Evolutionary conservation across 1,140 invertebrate genomes (phyloP).

Genomic region (Atta cephalotes): DNA sequence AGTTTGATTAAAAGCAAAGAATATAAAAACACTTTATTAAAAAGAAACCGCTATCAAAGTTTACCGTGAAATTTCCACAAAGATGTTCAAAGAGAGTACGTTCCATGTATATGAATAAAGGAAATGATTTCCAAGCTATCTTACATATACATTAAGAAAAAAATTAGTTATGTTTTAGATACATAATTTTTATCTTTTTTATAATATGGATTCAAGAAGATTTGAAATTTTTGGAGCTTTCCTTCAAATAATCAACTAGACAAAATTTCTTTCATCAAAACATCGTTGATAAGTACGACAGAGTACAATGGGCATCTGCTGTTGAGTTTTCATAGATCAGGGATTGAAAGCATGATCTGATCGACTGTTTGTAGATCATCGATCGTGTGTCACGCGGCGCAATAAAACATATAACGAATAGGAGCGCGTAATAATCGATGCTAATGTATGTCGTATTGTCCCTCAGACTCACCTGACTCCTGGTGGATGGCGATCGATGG

Average conservation of each 20-base stretch:
- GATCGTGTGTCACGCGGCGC: slow-evolving; percentile 38
- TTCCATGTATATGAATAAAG: background rate
- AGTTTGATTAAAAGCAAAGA: background rate
- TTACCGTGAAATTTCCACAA: slow-evolving; percentile 10
- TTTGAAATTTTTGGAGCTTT: background rate
- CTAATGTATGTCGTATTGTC: slow-evolving; percentile 3
- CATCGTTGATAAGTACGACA: background rate
- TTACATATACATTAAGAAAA: background rate
- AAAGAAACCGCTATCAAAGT: background rate
- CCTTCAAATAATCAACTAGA: background rate
- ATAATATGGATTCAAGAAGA: background rate
- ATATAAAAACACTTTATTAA: background rate
- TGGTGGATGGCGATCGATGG: slow-evolving; percentile 80
- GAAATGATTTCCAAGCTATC: background rate
- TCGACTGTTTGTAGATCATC: slow-evolving; percentile 47
- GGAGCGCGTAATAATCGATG: slow-evolving; percentile 45
- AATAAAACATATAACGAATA: slow-evolving; percentile 45
- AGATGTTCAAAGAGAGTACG: background rate
- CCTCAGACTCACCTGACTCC: slow-evolving; percentile 83
- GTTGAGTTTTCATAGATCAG: slow-evolving; percentile 37
- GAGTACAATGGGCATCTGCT: slow-evolving; percentile 46
- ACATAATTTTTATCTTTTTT: background rate
- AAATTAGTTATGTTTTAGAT: background rate
- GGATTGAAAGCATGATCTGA: slow-evolving; percentile 44
- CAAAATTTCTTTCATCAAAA: background rate